Evolutionary conservation across 2,797 vertebrate species (phyloP), one percentile per base, ranked within the genome.

Genomic region (Todus mexicanus): DNA sequence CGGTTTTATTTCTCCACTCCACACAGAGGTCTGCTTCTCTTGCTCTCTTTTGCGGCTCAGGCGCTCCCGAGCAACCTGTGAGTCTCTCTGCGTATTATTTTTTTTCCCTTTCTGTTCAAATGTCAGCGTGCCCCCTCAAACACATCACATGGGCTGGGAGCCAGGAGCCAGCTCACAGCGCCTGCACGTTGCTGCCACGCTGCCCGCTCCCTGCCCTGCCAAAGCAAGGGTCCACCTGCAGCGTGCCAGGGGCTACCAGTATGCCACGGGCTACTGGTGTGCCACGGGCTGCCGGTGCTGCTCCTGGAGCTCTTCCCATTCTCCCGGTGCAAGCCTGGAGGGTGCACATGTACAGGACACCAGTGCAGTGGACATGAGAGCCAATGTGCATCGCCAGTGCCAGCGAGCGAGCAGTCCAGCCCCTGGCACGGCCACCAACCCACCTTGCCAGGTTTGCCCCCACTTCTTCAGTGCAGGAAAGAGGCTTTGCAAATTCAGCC

Each of bases 101-200:
- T 68, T 8, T 3, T 11, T 8, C 17, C 16, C 11, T 6, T 12
- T 10, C 4, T 57, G 45, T 79, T 31, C 47, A 88, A 96, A 96
- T 90, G 93, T 89, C 93, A 89, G 12, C 0, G 35, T 87, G 88
- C 33, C 92, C 95, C 85, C 72, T 92, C 76, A 35, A 72, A 89
- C 61, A 27, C 64, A 70, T 79, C 57, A 25, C 65, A 64, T 15
- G 73, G 84, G 59, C 77, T 25, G 59, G 19, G 17, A 40, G 59
- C 78, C 83, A 48, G 77, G 29, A 86, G 54, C 66, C 71, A 18
- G 37, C 1, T 54, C 82, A 59, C 61, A 57, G 69, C 78, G 10
- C 73, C 42, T 6, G 53, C 54, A 12, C 31, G n/a, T 23, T 47
- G 70, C 63, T 47, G 70, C 63, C 4, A 2, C 9, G 4, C 74